Percentiles rank a stretch among this genome's conserved stretches.
Evolutionary conservation across 2,888 invertebrate genomes (phyloP).

Genomic region (Cheilosia variabilis): DNA sequence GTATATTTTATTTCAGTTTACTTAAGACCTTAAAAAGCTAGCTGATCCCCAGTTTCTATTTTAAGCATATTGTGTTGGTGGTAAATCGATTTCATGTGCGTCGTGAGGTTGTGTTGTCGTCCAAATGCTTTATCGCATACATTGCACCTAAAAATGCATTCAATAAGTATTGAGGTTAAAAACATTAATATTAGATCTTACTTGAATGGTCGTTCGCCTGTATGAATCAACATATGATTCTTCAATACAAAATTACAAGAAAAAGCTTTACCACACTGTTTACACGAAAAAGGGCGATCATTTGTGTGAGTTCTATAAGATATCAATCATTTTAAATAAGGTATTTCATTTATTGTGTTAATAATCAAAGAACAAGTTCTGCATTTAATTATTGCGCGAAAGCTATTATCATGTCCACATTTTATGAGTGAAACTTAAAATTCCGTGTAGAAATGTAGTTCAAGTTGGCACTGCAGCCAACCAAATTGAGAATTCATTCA

Average conservation of each 20-base stretch:
- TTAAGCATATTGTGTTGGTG: slow-evolving; percentile 54
- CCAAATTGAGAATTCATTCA: too few relatives aligned
- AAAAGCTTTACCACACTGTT: slow-evolving; percentile 58
- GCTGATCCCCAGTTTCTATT: slow-evolving; percentile 43
- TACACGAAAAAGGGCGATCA: slow-evolving; percentile 64
- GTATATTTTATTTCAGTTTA: too few relatives aligned
- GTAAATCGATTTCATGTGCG: slow-evolving; percentile 62
- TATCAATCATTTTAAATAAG: too few relatives aligned
- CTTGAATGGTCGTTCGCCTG: slow-evolving; percentile 50
- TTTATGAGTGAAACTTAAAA: too few relatives aligned
- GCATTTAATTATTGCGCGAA: too few relatives aligned
- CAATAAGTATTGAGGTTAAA: neutral
- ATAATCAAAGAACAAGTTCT: too few relatives aligned
- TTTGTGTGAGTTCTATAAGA: slow-evolving; percentile 63
- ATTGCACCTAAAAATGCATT: slow-evolving; percentile 48
- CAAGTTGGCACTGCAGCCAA: too few relatives aligned
- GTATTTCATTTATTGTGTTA: too few relatives aligned
- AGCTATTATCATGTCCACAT: too few relatives aligned
- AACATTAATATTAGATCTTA: slow-evolving; percentile 1
- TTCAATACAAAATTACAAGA: slow-evolving; percentile 58
- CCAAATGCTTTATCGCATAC: slow-evolving; percentile 66
- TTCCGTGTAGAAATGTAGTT: too few relatives aligned
- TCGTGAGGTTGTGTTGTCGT: slow-evolving; percentile 51
- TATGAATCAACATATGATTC: slow-evolving; percentile 61
- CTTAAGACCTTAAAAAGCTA: slow-evolving; percentile 13